phyloP scores from a whole-genome alignment of 1,140 invertebrate genomes.

The Eurosta solidaginis region DNA sequence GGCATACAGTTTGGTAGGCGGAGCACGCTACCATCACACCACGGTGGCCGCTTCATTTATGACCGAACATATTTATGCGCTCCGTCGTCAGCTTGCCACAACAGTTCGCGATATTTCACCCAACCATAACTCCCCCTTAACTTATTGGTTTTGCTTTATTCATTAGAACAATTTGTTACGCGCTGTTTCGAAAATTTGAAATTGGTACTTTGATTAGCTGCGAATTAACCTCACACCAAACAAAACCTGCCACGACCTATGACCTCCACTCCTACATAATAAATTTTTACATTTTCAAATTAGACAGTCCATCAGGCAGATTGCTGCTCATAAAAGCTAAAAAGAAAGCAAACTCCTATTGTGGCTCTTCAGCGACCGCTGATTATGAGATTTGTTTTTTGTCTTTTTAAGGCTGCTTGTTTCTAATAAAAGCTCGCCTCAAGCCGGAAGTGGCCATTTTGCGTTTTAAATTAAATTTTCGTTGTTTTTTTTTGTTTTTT shows the following conservation, averaged over 20 bases:
- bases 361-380: background rate
- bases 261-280: background rate
- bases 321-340: background rate
- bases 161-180: slow-evolving; percentile 11
- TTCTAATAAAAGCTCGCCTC: slow-evolving; percentile 11
- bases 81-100: too few relatives aligned
- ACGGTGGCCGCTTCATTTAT: too few relatives aligned
- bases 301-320: slow-evolving; percentile 26
- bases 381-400: background rate
- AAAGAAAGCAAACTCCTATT: background rate
- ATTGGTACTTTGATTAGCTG: slow-evolving; percentile 29
- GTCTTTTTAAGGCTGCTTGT: background rate
- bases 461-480: slow-evolving; percentile 31
- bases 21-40: too few relatives aligned
- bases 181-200: background rate
- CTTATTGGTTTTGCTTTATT: background rate
- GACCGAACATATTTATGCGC: too few relatives aligned
- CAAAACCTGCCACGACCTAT: background rate
- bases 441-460: slow-evolving; percentile 31
- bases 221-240: background rate
- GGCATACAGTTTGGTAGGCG: too few relatives aligned
- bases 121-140: background rate
- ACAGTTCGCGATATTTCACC: background rate
- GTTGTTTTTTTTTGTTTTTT: too few relatives aligned
- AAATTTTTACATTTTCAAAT: background rate